These are phyloP conservation scores for Cyanoramphus novaezelandiae DNA, from an alignment of 2,113 vertebrate genomes.

Conservation along the genomic window DNA sequence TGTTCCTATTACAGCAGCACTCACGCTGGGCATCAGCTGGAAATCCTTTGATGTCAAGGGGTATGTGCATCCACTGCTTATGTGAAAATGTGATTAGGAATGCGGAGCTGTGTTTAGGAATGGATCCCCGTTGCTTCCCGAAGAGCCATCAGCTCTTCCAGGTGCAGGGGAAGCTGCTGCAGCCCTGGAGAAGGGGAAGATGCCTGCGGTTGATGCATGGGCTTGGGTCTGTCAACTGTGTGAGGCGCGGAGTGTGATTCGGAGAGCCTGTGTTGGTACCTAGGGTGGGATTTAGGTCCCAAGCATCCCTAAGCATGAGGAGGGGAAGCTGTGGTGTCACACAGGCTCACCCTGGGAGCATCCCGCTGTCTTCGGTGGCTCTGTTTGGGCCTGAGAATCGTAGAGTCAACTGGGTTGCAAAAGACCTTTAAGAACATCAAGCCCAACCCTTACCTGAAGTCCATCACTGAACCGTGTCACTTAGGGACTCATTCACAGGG, in stretches of 20 bases:
- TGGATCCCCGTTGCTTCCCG: fast-evolving
- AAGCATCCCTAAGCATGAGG: fast-evolving
- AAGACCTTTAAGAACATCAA: not conserved
- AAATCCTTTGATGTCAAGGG: not conserved
- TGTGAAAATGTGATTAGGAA: not conserved
- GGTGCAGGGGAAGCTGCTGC: not conserved
- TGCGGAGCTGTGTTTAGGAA: not conserved
- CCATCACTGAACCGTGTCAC: not conserved
- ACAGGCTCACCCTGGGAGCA: not conserved
- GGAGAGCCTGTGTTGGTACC: no score
- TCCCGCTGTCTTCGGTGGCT: fast-evolving
- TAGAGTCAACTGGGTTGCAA: not conserved
- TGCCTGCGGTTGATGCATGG: fast-evolving
- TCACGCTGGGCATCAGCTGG: no score
- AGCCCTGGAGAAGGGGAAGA: not conserved
- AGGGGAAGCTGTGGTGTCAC: not conserved
- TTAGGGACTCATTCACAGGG: not conserved
- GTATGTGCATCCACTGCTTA: fast-evolving
- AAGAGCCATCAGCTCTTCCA: not conserved
- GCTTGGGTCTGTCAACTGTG: not conserved
- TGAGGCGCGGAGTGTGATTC: not conserved
- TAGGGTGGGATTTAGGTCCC: no score
- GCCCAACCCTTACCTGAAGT: not conserved
- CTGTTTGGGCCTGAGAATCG: not conserved
- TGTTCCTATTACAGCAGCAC: fast-evolving